Conservation (phyloP, 92 coral and sea anemone species). For the Porites lobata region DNA sequence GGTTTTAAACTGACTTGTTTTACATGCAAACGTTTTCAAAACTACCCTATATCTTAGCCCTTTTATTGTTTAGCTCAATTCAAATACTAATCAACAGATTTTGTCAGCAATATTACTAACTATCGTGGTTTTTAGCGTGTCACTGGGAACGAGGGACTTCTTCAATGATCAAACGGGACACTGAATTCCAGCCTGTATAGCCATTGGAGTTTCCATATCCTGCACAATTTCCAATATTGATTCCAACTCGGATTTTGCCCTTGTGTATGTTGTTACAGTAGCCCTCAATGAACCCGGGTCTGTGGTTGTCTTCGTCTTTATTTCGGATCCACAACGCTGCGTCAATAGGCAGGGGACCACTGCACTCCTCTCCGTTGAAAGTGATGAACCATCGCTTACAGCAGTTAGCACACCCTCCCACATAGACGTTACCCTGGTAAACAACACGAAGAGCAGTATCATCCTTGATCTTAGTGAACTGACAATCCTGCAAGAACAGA, state of each 20-base stretch:
- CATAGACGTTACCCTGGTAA: constrained; percentile 21
- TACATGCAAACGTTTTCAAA: too few species aligned
- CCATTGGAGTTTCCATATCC: constrained; percentile 15
- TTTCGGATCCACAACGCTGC: not conserved
- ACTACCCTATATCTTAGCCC: too few species aligned
- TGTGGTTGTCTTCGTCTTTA: not conserved
- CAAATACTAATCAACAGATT: too few species aligned
- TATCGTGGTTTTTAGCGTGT: not conserved
- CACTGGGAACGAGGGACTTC: constrained; percentile 41
- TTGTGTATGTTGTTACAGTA: constrained; percentile 43
- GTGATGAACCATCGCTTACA: constrained; percentile 66
- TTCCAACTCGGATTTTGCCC: constrained; percentile 54
- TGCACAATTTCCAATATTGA: constrained; percentile 53
- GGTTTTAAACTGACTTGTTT: too few species aligned
- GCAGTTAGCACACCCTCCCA: not conserved
- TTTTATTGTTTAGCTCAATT: too few species aligned
- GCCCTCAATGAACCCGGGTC: constrained; percentile 46
- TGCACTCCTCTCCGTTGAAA: constrained; percentile 60
- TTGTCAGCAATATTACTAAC: too few species aligned
- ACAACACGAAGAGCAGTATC: constrained; percentile 43
- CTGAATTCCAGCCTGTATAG: constrained; percentile 50
- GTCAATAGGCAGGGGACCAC: constrained; percentile 40
- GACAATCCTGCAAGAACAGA: constrained; percentile 5
- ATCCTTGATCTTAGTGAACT: constrained; percentile 4
- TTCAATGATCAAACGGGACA: constrained; percentile 56